Evolutionary conservation across 1,140 invertebrate genomes (phyloP).

Genomic region (Planococcus citri): DNA sequence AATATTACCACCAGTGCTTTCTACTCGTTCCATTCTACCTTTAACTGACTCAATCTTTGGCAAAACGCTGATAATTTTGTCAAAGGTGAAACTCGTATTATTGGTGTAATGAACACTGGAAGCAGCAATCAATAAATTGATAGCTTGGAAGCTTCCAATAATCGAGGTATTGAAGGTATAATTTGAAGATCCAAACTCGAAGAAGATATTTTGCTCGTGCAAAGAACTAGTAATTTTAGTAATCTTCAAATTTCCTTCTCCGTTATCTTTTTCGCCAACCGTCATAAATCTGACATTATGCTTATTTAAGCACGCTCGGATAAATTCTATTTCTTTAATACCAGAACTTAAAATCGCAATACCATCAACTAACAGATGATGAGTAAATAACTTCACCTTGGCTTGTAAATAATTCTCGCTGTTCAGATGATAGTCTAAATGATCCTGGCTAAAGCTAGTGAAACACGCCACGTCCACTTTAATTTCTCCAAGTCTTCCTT

Average conservation of each 20-base stretch:
- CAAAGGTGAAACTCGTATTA: too few relatives aligned
- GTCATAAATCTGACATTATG: neutral
- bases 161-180: neutral
- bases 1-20: neutral
- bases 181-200: neutral
- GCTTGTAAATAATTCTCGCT: neutral
- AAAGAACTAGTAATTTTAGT: neutral
- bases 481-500: neutral
- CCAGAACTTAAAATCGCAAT: neutral
- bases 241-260: neutral
- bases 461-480: neutral
- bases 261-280: neutral
- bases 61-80: neutral
- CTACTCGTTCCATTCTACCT: neutral
- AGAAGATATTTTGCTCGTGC: neutral
- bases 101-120: too few relatives aligned
- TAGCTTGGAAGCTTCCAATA: neutral
- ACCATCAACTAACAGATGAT: neutral
- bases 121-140: neutral
- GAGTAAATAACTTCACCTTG: neutral
- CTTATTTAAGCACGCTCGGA: neutral
- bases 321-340: neutral
- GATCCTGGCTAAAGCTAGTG: neutral
- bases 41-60: neutral
- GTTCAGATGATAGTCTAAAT: constrained; percentile 10